Evolutionary conservation across 2,888 invertebrate species (phyloP).

Genomic region (Epirrhoe tristata): DNA sequence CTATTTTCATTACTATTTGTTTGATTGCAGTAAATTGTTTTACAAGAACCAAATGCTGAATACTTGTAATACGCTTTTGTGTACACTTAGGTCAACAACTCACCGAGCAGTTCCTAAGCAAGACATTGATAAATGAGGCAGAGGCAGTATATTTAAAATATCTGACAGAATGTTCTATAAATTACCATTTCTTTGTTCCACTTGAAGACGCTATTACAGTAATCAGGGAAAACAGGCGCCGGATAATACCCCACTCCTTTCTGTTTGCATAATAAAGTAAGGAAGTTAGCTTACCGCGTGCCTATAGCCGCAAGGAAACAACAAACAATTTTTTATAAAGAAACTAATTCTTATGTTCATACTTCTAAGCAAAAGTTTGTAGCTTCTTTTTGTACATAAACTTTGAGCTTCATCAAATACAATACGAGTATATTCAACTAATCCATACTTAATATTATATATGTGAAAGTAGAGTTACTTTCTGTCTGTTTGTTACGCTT

Average conservation of each 20-base stretch:
- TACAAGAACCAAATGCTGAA: not conserved
- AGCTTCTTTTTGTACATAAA: not conserved
- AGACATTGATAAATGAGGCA: constrained; percentile 17
- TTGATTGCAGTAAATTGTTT: not conserved
- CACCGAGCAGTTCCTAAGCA: not conserved
- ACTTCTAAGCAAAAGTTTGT: not conserved
- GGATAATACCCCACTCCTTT: constrained; percentile 34
- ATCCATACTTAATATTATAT: no score
- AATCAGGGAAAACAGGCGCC: constrained; percentile 35
- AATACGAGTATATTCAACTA: not conserved
- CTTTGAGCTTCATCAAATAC: not conserved
- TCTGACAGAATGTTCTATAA: constrained; percentile 26
- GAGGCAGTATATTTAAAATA: constrained; percentile 25
- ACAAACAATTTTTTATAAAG: constrained; percentile 11
- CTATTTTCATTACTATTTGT: not conserved
- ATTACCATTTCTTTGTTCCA: constrained; percentile 34
- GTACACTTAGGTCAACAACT: not conserved
- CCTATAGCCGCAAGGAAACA: constrained; percentile 15
- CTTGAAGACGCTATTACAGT: constrained; percentile 35
- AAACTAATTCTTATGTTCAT: constrained; percentile 5
- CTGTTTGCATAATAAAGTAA: constrained; percentile 37
- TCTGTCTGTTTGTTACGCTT: no score
- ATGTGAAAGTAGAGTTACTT: no score
- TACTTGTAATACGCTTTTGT: not conserved
- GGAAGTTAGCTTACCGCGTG: constrained; percentile 30